Percentiles rank a stretch among this genome's conserved stretches.
phyloP scores from a whole-genome alignment of 2,888 invertebrate genomes.

The Stomorhina lunata region DNA sequence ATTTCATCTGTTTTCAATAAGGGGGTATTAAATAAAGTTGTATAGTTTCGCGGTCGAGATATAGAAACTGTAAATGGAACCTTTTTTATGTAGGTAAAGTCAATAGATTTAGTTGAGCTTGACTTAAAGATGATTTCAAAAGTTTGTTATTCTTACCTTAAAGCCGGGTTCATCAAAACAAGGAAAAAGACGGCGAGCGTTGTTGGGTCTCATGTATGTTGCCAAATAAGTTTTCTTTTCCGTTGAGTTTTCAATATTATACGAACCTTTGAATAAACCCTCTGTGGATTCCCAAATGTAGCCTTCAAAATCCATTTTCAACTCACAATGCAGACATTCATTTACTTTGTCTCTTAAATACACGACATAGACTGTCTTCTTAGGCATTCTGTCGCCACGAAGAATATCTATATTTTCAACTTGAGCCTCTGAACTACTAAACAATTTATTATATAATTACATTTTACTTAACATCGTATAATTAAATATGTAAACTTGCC shows the following conservation, averaged over 20 bases:
- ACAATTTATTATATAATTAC: conserved; percentile 4
- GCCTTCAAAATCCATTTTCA: conserved; percentile 85
- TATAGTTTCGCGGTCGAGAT: conserved; percentile 82
- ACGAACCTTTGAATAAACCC: conserved; percentile 86
- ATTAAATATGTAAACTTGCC: conserved; percentile 1
- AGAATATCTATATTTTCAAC: conserved; percentile 71
- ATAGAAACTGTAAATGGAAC: conserved; percentile 85
- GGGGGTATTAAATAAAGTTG: conserved; percentile 85
- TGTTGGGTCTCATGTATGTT: conserved; percentile 86
- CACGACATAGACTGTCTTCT: conserved; percentile 84
- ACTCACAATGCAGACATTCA: conserved; percentile 82
- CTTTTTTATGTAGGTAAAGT: conserved; percentile 81
- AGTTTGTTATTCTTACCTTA: conserved; percentile 82
- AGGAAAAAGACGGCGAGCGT: conserved; percentile 88
- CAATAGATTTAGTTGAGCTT: background rate
- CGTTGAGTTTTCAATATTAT: conserved; percentile 79
- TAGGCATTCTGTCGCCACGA: conserved; percentile 81
- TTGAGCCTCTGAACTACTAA: conserved; percentile 51
- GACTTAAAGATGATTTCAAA: background rate
- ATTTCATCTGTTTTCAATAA: conserved; percentile 82
- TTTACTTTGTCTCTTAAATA: conserved; percentile 82
- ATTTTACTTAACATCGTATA: background rate
- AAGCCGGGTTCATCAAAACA: conserved; percentile 90
- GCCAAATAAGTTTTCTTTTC: conserved; percentile 82
- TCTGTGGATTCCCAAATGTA: conserved; percentile 84